A percentile compares a stretch with the other conserved stretches of the same genome.
Evolutionary conservation across 64 coral and sea anemone species (phyloP).

Genomic region (Porites lutea): DNA sequence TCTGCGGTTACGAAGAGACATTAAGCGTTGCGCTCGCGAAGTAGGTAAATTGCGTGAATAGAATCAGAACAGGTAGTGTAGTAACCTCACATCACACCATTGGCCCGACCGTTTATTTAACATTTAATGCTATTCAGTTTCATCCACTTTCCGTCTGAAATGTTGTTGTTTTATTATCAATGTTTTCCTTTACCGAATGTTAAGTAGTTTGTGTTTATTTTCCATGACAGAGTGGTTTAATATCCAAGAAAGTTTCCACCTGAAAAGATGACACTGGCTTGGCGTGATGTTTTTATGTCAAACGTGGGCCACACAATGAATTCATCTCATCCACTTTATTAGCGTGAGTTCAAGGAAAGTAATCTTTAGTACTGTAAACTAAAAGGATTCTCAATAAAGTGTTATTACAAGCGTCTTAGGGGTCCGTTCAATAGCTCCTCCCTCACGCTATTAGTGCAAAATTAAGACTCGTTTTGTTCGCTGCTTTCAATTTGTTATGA

Average conservation of each 20-base stretch:
- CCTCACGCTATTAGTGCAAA: slow-evolving; percentile 39
- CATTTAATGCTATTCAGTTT: not conserved
- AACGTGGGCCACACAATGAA: not conserved
- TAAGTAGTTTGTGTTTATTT: slow-evolving; percentile 6
- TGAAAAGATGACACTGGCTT: not conserved
- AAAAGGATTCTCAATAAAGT: slow-evolving; percentile 29
- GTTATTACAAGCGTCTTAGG: slow-evolving; percentile 33
- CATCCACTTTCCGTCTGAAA: not conserved
- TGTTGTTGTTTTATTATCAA: too few species aligned
- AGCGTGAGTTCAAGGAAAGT: slow-evolving; percentile 1
- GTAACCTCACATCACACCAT: not conserved
- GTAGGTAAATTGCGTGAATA: not conserved
- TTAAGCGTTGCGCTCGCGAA: slow-evolving; percentile 3
- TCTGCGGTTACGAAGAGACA: not conserved
- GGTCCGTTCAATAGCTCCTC: slow-evolving; percentile 33
- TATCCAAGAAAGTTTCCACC: not conserved
- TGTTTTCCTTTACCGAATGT: not conserved
- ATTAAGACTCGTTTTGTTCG: slow-evolving; percentile 37
- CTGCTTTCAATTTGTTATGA: slow-evolving; percentile 24
- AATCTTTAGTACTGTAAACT: slow-evolving; percentile 10
- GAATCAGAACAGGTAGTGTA: not conserved
- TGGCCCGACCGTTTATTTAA: not conserved
- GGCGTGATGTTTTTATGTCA: not conserved
- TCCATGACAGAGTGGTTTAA: not conserved
- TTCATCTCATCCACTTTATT: slow-evolving; percentile 5